Percentiles rank a stretch among this genome's conserved stretches.
These are phyloP conservation scores for Eulithis prunata DNA, from an alignment of 2,888 invertebrate species.

Conservation along the genomic window DNA sequence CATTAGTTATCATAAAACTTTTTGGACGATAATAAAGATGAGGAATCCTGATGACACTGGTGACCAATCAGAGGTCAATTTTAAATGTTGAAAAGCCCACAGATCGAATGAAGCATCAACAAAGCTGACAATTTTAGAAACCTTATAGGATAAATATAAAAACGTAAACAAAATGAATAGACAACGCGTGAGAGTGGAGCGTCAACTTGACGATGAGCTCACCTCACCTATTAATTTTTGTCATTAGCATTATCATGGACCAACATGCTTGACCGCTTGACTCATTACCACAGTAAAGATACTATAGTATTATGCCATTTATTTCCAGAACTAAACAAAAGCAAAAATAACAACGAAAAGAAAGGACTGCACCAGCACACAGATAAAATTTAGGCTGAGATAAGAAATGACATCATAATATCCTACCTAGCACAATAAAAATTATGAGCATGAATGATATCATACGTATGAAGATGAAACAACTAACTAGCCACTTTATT, in stretches of 20 bases:
- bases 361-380: slow-evolving; percentile 31
- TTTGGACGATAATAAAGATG: slow-evolving; percentile 18
- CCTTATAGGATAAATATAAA: slow-evolving; percentile 42
- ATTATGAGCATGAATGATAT: slow-evolving; percentile 59
- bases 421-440: slow-evolving; percentile 50
- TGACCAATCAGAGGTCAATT: slow-evolving; percentile 43
- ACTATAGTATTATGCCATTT: slow-evolving; percentile 45
- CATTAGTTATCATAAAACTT: slow-evolving; percentile 41
- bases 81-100: slow-evolving; percentile 53
- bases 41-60: slow-evolving; percentile 9
- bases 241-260: slow-evolving; percentile 60
- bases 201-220: slow-evolving; percentile 58
- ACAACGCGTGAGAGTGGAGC: slow-evolving; percentile 42
- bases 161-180: slow-evolving; percentile 45
- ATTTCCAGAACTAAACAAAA: slow-evolving; percentile 3
- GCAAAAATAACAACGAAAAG: slow-evolving; percentile 11
- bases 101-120: slow-evolving; percentile 47
- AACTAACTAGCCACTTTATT: slow-evolving; percentile 40
- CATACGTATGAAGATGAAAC: slow-evolving; percentile 49
- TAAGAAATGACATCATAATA: slow-evolving; percentile 59
- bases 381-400: slow-evolving; percentile 37
- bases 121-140: slow-evolving; percentile 47
- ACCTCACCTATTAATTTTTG: slow-evolving; percentile 64
- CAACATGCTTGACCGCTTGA: slow-evolving; percentile 53
- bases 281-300: slow-evolving; percentile 44